A percentile compares a stretch with the other conserved stretches of the same genome.
Conservation (phyloP, 1,140 invertebrate genomes). For the Leguminivora glycinivorella region DNA sequence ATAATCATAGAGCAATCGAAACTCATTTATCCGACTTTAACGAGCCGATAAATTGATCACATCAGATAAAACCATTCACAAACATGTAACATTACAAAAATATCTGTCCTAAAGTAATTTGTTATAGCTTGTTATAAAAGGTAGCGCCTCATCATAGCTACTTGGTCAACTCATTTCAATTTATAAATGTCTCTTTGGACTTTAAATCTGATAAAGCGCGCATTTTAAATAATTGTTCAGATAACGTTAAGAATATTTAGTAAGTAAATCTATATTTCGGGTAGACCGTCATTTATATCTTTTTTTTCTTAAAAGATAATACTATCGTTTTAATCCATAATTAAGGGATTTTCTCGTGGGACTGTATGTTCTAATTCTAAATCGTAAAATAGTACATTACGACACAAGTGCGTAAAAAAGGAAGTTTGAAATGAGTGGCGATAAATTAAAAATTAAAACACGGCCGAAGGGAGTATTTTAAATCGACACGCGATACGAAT, state of each 20-base stretch:
- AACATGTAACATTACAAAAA: constrained; percentile 64
- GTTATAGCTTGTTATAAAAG: constrained; percentile 61
- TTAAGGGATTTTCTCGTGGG: neutral
- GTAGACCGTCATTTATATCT: constrained; percentile 47
- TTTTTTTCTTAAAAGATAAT: constrained; percentile 45
- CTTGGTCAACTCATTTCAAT: constrained; percentile 48
- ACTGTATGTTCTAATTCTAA: neutral
- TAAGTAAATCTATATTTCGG: constrained; percentile 47
- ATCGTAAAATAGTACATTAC: too few relatives aligned
- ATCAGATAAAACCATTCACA: constrained; percentile 58
- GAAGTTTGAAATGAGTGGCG: too few relatives aligned
- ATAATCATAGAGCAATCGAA: constrained; percentile 65
- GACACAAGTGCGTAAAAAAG: too few relatives aligned
- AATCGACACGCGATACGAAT: too few relatives aligned
- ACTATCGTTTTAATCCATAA: constrained; percentile 39
- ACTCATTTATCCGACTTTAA: constrained; percentile 64
- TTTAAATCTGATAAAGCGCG: constrained; percentile 55
- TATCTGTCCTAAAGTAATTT: constrained; percentile 63
- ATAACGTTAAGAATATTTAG: constrained; percentile 50
- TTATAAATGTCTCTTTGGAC: constrained; percentile 54
- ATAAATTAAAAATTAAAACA: too few relatives aligned
- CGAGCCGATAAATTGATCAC: constrained; percentile 69
- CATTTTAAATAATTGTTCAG: constrained; percentile 51
- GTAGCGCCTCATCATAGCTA: constrained; percentile 54
- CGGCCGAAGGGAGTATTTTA: too few relatives aligned